A percentile compares a stretch with the other conserved stretches of the same genome.
Conservation (phyloP, 2,113 vertebrate species). For the Phaethornis superciliosus region DNA sequence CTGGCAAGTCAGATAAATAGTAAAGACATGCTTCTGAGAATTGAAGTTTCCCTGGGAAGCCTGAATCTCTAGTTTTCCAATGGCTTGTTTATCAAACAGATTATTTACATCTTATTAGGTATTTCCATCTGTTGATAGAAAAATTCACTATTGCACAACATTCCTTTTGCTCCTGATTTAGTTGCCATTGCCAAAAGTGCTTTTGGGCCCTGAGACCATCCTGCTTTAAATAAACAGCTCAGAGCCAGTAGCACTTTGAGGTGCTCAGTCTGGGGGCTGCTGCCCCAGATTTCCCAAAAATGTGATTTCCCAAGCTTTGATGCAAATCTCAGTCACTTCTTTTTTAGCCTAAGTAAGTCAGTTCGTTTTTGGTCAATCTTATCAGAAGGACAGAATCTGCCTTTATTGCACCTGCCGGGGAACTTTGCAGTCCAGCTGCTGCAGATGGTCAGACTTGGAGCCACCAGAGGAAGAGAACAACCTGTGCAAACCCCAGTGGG, state of each 20-base stretch:
- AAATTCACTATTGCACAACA: not conserved
- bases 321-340: not conserved
- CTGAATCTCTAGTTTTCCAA: conserved; percentile 13
- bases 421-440: not conserved
- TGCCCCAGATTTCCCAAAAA: not conserved
- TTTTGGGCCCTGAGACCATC: not conserved
- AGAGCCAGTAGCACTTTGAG: not conserved
- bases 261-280: not conserved
- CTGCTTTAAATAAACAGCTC: not conserved
- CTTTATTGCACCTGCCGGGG: rapidly evolving
- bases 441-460: not conserved
- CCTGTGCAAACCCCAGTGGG: rapidly evolving
- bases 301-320: not conserved
- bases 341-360: not conserved
- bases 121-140: conserved; percentile 39
- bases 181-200: not conserved
- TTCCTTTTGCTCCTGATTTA: not conserved
- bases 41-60: conserved; percentile 39
- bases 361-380: not conserved
- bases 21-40: not conserved
- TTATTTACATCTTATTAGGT: conserved; percentile 38
- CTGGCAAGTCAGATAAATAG: conserved; percentile 31
- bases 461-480: rapidly evolving
- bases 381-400: not conserved
- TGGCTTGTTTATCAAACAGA: conserved; percentile 1